Evolutionary conservation across 2,113 vertebrate genomes (phyloP).

Genomic region (Lynx canadensis): DNA sequence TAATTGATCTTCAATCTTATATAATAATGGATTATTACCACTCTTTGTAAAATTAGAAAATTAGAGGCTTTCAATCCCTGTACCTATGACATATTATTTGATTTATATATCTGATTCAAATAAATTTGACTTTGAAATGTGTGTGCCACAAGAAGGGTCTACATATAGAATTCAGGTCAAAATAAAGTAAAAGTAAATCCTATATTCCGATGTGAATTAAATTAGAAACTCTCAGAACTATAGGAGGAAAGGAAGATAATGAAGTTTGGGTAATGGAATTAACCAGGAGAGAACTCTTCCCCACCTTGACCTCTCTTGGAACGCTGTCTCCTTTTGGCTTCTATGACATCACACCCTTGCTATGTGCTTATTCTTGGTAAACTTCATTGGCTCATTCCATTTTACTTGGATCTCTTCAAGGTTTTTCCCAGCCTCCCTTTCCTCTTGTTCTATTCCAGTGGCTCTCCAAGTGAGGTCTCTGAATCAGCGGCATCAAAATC

Average conservation of each 20-base stretch:
- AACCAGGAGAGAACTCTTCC: not conserved
- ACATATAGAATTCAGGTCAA: conserved; percentile 64
- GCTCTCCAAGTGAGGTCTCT: not conserved
- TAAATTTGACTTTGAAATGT: conserved; percentile 71
- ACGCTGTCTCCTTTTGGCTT: not conserved
- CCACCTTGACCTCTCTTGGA: not conserved
- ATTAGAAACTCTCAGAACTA: conserved; percentile 54
- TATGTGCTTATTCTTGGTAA: not conserved
- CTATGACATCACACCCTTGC: not conserved
- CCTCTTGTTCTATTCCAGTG: not conserved
- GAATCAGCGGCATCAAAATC: not conserved
- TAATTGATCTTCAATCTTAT: not conserved
- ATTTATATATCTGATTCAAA: conserved; percentile 62
- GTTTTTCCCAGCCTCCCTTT: not conserved
- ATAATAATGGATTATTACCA: not conserved
- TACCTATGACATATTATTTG: conserved; percentile 36
- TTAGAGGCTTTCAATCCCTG: not conserved
- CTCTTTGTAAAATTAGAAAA: conserved; percentile 18
- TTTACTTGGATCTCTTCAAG: not conserved
- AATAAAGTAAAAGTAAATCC: conserved; percentile 70
- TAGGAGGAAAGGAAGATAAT: conserved; percentile 53
- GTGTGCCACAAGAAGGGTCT: conserved; percentile 24
- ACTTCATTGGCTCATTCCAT: not conserved
- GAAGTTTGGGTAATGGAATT: conserved; percentile 52
- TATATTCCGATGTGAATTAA: conserved; percentile 61